Conservation (phyloP, 2,113 vertebrate genomes). For the Camarhynchus parvulus region DNA sequence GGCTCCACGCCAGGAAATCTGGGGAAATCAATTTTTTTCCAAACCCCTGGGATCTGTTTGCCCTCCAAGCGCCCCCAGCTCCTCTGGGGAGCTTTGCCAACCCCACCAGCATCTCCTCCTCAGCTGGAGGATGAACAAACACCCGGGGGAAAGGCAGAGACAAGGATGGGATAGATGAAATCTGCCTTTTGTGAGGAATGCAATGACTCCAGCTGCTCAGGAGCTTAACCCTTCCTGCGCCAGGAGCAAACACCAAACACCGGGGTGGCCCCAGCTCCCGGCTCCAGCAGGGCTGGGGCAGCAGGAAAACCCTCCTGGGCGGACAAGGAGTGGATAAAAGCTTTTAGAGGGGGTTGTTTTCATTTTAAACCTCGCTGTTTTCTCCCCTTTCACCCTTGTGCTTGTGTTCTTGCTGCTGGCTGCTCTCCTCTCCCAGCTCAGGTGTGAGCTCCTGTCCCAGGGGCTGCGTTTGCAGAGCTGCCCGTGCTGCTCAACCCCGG, state of each 20-base stretch:
- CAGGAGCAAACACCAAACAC: not conserved
- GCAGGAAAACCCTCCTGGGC: not conserved
- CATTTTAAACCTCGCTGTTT: no score
- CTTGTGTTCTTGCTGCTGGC: no score
- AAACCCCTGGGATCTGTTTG: rapidly evolving
- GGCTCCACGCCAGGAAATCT: rapidly evolving
- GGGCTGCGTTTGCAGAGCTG: no score
- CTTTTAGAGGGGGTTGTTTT: not conserved
- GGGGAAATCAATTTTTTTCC: not conserved
- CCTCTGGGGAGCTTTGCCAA: rapidly evolving
- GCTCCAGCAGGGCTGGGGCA: not conserved
- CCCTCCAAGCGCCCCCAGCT: rapidly evolving
- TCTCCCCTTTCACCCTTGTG: no score
- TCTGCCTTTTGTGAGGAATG: not conserved
- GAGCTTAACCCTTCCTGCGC: not conserved
- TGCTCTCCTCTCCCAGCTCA: no score
- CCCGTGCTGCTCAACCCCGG: no score
- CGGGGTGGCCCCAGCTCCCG: not conserved
- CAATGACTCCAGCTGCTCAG: not conserved
- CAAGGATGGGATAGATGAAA: not conserved
- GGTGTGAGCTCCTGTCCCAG: no score
- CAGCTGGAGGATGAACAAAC: not conserved
- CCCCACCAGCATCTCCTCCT: not conserved
- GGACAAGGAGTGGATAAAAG: not conserved
- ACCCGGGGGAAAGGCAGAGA: rapidly evolving